These are phyloP conservation scores for Parapristionchus giblindavisi DNA, from an alignment of 2,888 invertebrate species.

Conservation along the genomic window DNA sequence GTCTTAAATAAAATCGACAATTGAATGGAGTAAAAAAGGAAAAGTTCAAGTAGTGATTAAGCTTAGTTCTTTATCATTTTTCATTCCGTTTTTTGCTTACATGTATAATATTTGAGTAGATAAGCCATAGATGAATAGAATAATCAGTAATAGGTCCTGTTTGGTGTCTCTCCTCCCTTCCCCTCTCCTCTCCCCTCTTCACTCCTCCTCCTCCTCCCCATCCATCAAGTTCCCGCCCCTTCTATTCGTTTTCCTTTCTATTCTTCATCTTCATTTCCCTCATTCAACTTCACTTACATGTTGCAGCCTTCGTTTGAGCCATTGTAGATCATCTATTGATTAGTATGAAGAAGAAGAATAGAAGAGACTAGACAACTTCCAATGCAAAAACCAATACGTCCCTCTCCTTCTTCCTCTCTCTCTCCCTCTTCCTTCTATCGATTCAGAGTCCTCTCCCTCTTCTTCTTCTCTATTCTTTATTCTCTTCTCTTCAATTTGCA, in stretches of 20 bases:
- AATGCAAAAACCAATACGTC: slow-evolving; percentile 28
- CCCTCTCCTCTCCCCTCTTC: slow-evolving; percentile 5
- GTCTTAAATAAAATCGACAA: no score
- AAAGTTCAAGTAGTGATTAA: not conserved
- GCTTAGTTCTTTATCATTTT: slow-evolving; percentile 1
- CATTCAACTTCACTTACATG: slow-evolving; percentile 49
- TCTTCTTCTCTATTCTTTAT: slow-evolving; percentile 5
- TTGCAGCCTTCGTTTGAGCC: slow-evolving; percentile 56
- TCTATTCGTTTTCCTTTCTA: not conserved
- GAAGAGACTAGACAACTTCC: slow-evolving; percentile 15
- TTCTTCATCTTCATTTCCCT: not conserved
- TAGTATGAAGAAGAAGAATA: slow-evolving; percentile 24
- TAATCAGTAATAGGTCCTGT: not conserved
- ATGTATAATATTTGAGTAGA: slow-evolving; percentile 68
- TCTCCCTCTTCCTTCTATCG: slow-evolving; percentile 24
- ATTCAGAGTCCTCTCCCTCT: slow-evolving; percentile 17
- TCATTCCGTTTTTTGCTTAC: slow-evolving; percentile 46
- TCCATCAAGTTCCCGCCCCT: slow-evolving; percentile 13
- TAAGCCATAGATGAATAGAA: slow-evolving; percentile 59
- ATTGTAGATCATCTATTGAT: slow-evolving; percentile 40
- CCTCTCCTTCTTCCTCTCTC: slow-evolving; percentile 22
- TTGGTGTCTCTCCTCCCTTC: not conserved
- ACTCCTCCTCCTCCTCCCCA: slow-evolving; percentile 28
- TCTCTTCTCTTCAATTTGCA: not conserved
- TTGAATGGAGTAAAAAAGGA: not conserved